Conservation (phyloP, 2,113 vertebrate genomes). For the Antechinus stuartii region DNA sequence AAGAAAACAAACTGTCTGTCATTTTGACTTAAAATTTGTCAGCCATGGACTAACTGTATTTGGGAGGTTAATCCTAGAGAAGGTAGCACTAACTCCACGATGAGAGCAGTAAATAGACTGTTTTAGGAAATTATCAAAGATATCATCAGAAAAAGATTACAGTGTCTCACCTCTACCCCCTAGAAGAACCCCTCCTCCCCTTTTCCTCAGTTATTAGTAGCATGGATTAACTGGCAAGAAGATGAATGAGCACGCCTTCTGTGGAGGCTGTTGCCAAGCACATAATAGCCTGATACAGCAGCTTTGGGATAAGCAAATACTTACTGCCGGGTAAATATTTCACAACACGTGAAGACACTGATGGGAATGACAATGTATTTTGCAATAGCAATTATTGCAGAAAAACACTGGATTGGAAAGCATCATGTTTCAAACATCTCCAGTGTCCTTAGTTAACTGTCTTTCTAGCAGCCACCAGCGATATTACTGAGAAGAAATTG, state of each 20-base stretch:
- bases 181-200: background rate
- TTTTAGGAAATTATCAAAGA: background rate
- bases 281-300: background rate
- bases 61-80: background rate
- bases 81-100: background rate
- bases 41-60: background rate
- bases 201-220: constrained; percentile 3
- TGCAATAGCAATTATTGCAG: constrained; percentile 8
- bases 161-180: background rate
- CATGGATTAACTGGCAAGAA: constrained; percentile 21
- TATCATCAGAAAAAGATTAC: background rate
- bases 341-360: background rate
- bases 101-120: background rate
- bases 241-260: background rate
- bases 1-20: background rate
- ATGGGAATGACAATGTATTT: background rate
- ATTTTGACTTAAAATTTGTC: background rate
- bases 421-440: background rate
- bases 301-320: constrained; percentile 4
- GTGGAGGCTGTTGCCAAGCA: background rate
- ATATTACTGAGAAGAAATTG: background rate
- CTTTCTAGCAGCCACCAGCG: too few relatives aligned
- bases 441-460: too few relatives aligned
- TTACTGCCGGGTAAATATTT: background rate
- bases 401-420: background rate